Evolutionary conservation across 2,888 invertebrate genomes (phyloP).

Genomic region (Eremobia ochroleuca): DNA sequence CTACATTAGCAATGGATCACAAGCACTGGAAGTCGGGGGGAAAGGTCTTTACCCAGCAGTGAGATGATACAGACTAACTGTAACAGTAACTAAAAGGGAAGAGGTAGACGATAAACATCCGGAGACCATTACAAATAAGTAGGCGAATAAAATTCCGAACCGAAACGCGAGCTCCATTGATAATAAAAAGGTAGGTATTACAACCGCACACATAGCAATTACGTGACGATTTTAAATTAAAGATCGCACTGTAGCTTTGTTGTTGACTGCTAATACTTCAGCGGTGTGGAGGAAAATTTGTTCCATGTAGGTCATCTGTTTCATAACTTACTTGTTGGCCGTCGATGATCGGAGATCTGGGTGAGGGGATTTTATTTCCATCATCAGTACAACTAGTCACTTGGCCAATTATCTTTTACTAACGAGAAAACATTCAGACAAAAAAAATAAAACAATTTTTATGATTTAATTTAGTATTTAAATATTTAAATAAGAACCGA

Average conservation of each 20-base stretch:
- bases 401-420: too few relatives aligned
- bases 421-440: too few relatives aligned
- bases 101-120: constrained; percentile 17
- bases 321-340: neutral
- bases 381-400: neutral
- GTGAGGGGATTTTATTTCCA: neutral
- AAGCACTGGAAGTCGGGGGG: too few relatives aligned
- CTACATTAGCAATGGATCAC: neutral
- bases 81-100: neutral
- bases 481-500: too few relatives aligned
- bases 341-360: neutral
- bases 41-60: neutral
- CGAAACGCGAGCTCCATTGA: constrained; percentile 50
- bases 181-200: constrained; percentile 40
- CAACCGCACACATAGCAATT: constrained; percentile 52
- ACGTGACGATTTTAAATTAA: constrained; percentile 56
- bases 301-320: constrained; percentile 18
- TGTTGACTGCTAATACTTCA: constrained; percentile 15
- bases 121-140: constrained; percentile 35
- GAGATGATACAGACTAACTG: too few relatives aligned
- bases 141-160: constrained; percentile 54
- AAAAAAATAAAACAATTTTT: neutral
- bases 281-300: neutral
- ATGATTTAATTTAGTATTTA: neutral
- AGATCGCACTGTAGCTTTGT: constrained; percentile 7